Evolutionary conservation across 2,888 invertebrate species (phyloP), one percentile per base, ranked within the genome.

Genomic region (Mythimna pallens): DNA sequence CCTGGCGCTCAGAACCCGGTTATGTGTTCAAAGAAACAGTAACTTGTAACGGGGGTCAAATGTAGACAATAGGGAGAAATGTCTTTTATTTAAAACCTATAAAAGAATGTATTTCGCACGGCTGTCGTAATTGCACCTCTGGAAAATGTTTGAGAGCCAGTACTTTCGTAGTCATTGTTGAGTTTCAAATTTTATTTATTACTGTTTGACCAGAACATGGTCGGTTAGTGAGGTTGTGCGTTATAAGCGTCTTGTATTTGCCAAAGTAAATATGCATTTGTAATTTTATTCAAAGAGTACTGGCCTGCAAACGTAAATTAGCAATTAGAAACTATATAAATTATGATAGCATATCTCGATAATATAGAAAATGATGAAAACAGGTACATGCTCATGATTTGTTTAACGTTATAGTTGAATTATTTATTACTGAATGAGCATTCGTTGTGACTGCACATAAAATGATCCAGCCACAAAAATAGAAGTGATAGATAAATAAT

Each of bases 251-350:
- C 86, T 88, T 88, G 87, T 89, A 89, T 90, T 94, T 93, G 94
- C 95, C 96, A 95, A 95, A 96, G 95, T 92, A 88, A 89, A 89
- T 84, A 86, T 93, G 94, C 94, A 95, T 95, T 95, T 95, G 89
- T 94, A 91, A 91, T 92, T 87, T 91, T 92, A 91, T 89, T 88
- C 78, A 87, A 67, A 66, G 74, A 86, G 92, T 94, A 93, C 94
- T 95, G 95, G 93, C 93, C 86, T 81, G 86, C 90, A 90, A 91
- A 91, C 88, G 68, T 83, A 57, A 73, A 80, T 88, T 90, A 92
- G 90, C 83, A 83, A 84, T 88, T 92, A 91, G 87, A 82, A 86
- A 87, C 82, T 87, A n/a, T 87, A 58, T 58, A 58, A 58, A 87
- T 89, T 86, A 86, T 80, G 43, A 86, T 91, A 93, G 92, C 93